phyloP scores from a whole-genome alignment of 2,888 invertebrate genomes.

The Blera fallax region DNA sequence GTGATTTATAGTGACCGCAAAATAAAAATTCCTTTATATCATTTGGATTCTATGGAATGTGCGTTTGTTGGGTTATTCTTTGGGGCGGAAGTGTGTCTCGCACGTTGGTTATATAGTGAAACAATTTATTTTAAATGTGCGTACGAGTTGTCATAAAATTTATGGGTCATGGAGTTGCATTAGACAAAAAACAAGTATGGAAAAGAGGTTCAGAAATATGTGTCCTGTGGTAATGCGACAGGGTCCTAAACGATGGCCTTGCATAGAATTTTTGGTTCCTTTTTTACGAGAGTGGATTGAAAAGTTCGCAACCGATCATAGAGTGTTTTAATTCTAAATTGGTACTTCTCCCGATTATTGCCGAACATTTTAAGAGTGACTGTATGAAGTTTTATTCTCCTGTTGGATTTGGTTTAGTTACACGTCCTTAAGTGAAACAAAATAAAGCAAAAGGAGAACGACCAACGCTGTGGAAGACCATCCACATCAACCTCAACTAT shows the following conservation, averaged over 20 bases:
- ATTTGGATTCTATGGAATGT: not conserved
- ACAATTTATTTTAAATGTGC: conserved; percentile 57
- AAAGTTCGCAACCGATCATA: too few species aligned
- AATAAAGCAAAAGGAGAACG: too few species aligned
- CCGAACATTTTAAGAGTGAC: too few species aligned
- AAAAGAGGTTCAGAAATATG: conserved; percentile 9
- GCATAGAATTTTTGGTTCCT: not conserved
- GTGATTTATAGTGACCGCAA: conserved; percentile 69
- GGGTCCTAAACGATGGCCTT: not conserved
- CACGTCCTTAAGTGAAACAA: too few species aligned
- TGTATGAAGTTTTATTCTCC: too few species aligned
- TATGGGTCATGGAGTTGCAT: conserved; percentile 40
- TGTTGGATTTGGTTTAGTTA: too few species aligned
- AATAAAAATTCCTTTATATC: conserved; percentile 54
- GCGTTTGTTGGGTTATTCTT: not conserved
- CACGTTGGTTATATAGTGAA: conserved; percentile 37
- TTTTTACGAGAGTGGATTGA: too few species aligned
- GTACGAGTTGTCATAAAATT: conserved; percentile 53
- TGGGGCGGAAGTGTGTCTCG: conserved; percentile 59
- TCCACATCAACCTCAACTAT: too few species aligned
- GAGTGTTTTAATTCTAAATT: too few species aligned
- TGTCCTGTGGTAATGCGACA: conserved; percentile 45
- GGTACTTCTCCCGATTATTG: too few species aligned
- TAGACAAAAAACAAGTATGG: not conserved
- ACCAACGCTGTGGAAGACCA: too few species aligned